Percentiles rank a stretch among this genome's conserved stretches.
These are phyloP conservation scores for Cyclina sinensis DNA, from an alignment of 1,140 invertebrate genomes.

Conservation along the genomic window DNA sequence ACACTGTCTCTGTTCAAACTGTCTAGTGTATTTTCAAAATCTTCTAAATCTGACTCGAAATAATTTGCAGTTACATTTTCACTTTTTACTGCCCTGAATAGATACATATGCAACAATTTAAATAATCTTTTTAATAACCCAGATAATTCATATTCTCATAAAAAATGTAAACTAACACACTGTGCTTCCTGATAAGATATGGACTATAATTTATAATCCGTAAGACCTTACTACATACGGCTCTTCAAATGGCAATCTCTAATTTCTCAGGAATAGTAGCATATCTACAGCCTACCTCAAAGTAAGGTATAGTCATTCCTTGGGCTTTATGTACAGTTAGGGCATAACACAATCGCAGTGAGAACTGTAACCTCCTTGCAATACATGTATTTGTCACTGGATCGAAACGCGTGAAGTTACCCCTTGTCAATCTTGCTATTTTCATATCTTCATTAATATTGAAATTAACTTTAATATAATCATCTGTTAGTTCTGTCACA, in stretches of 20 bases:
- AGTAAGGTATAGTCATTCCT: neutral
- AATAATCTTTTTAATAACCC: neutral
- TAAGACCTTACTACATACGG: neutral
- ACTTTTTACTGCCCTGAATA: no score
- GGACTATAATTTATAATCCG: conserved; percentile 4
- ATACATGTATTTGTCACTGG: neutral
- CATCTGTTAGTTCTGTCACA: conserved; percentile 22
- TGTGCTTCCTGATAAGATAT: neutral
- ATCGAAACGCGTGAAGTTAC: conserved; percentile 2
- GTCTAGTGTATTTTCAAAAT: neutral
- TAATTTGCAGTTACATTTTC: neutral
- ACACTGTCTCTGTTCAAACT: neutral
- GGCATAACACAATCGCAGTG: neutral
- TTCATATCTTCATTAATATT: neutral
- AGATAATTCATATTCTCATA: neutral
- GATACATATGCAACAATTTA: neutral
- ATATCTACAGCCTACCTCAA: neutral
- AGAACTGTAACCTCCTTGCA: neutral
- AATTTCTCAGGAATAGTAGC: neutral
- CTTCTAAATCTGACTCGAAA: neutral
- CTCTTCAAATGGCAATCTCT: conserved; percentile 12
- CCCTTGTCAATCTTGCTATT: neutral
- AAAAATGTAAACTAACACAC: neutral
- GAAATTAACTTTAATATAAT: conserved; percentile 23
- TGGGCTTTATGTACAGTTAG: conserved; percentile 19